A percentile compares a stretch with the other conserved stretches of the same genome.
phyloP scores from a whole-genome alignment of 2,888 invertebrate species.

The Buathra laborator region DNA sequence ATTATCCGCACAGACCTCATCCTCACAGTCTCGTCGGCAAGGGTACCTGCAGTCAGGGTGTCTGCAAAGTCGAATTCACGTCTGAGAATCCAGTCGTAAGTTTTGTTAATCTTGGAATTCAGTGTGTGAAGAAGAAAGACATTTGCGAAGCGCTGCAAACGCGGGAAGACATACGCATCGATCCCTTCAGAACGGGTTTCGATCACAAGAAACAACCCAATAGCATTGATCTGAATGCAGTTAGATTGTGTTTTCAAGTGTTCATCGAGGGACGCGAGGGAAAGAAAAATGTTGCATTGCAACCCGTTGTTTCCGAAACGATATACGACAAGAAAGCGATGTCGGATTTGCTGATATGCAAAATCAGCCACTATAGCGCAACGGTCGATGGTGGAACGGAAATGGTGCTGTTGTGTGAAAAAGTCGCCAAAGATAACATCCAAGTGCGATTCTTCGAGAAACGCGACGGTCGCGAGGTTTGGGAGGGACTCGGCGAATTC shows the following conservation, averaged over 20 bases:
- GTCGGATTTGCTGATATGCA: constrained; percentile 87
- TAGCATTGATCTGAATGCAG: constrained; percentile 87
- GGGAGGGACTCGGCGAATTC: constrained; percentile 87
- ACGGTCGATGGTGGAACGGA: constrained; percentile 87
- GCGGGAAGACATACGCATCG: constrained; percentile 87
- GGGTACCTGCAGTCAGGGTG: constrained; percentile 87
- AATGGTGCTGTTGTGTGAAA: constrained; percentile 88
- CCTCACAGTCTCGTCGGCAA: constrained; percentile 88
- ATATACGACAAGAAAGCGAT: constrained; percentile 88
- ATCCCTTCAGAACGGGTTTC: constrained; percentile 88
- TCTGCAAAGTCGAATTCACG: constrained; percentile 86
- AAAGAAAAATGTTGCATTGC: constrained; percentile 86
- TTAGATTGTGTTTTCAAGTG: constrained; percentile 88
- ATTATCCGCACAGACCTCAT: constrained; percentile 86
- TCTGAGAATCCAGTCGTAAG: constrained; percentile 84
- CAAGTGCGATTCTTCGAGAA: constrained; percentile 87
- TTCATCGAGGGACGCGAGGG: constrained; percentile 86
- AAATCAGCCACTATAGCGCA: constrained; percentile 86
- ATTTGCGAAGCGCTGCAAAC: constrained; percentile 86
- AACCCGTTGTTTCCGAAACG: constrained; percentile 87
- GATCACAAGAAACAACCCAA: constrained; percentile 85
- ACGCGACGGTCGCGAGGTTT: constrained; percentile 84
- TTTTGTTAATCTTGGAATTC: constrained; percentile 88
- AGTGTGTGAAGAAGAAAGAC: constrained; percentile 88
- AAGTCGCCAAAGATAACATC: constrained; percentile 86